Percentiles rank a stretch among this genome's conserved stretches.
phyloP scores from a whole-genome alignment of 2,888 invertebrate species.

The Elysia crispata region DNA sequence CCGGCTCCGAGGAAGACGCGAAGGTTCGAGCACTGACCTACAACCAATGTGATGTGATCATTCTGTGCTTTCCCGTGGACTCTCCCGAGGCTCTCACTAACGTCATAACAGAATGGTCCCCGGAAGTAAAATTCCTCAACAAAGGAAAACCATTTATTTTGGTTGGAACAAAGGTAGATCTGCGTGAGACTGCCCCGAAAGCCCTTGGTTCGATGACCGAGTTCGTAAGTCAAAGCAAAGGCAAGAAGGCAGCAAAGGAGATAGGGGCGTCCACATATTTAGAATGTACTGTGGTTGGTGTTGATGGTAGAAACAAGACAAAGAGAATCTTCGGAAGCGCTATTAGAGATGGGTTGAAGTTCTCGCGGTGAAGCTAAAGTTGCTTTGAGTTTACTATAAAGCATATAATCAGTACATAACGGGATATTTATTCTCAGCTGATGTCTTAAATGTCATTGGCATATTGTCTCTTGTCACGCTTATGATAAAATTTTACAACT shows the following conservation, averaged over 20 bases:
- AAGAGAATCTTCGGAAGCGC: slow-evolving; percentile 39
- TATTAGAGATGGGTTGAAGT: background rate
- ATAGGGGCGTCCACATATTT: slow-evolving; percentile 37
- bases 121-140: slow-evolving; percentile 33
- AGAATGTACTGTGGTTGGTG: slow-evolving; percentile 31
- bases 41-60: slow-evolving; percentile 21
- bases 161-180: slow-evolving; percentile 38
- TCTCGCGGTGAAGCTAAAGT: too few relatives aligned
- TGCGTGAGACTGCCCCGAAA: background rate
- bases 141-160: slow-evolving; percentile 21
- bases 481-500: too few relatives aligned
- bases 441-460: too few relatives aligned
- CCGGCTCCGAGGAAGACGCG: slow-evolving; percentile 24
- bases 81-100: slow-evolving; percentile 14
- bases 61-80: slow-evolving; percentile 36
- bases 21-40: slow-evolving; percentile 32
- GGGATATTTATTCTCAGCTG: background rate
- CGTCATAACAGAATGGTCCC: slow-evolving; percentile 22
- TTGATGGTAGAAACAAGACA: background rate
- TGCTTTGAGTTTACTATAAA: too few relatives aligned
- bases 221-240: slow-evolving; percentile 23
- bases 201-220: background rate
- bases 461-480: too few relatives aligned
- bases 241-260: slow-evolving; percentile 25
- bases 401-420: too few relatives aligned